phyloP scores from a whole-genome alignment of 2,888 invertebrate species.

The Thelaira solivaga region DNA sequence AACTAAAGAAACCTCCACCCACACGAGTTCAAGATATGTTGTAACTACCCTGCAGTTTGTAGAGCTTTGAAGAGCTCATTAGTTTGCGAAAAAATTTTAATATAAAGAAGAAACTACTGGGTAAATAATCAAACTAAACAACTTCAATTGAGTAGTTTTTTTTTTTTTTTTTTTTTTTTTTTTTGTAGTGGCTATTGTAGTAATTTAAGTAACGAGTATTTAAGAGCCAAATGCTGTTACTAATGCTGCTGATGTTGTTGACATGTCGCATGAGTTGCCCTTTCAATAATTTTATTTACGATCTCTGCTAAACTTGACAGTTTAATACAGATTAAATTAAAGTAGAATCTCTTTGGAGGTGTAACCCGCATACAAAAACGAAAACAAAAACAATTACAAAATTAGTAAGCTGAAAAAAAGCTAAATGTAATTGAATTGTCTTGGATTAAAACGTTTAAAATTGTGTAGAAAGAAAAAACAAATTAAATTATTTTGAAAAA shows the following conservation, averaged over 20 bases:
- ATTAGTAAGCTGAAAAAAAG: no score
- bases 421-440: slow-evolving; percentile 40
- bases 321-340: slow-evolving; percentile 44
- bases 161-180: no score
- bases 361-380: slow-evolving; percentile 18
- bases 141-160: not conserved
- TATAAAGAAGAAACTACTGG: no score
- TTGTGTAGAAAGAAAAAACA: not conserved
- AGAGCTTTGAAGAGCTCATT: no score
- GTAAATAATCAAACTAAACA: not conserved
- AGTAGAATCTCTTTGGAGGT: slow-evolving; percentile 31
- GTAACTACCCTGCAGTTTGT: slow-evolving; percentile 5
- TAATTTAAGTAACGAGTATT: slow-evolving; percentile 41
- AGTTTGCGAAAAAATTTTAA: no score
- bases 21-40: not conserved
- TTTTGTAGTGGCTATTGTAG: slow-evolving; percentile 27
- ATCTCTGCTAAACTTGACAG: slow-evolving; percentile 30
- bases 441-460: slow-evolving; percentile 3
- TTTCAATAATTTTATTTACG: not conserved
- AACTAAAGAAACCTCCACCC: not conserved
- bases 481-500: slow-evolving; percentile 2
- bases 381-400: no score
- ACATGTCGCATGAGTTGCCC: slow-evolving; percentile 23
- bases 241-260: no score
- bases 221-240: slow-evolving; percentile 52